Base-by-base conservation (phyloP, 2,888 invertebrate species). In the Eurytoma californica region DNA sequence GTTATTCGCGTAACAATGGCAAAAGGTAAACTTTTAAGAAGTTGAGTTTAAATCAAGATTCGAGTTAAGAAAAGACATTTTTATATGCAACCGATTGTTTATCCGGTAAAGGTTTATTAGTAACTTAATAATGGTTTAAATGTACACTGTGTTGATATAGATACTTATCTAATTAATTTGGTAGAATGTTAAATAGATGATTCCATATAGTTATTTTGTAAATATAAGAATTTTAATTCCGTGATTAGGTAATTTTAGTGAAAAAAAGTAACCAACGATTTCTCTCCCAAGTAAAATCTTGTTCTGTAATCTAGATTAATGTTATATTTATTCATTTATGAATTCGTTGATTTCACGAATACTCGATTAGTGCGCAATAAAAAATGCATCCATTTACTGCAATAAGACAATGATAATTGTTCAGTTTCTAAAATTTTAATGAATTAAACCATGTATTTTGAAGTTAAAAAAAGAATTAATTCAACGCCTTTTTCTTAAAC, bases 291-390 rank as follows among this genome's bases (percentile, higher is more conserved):
- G 49, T 79, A 13, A 72, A 66, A 72, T 53, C 39, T 66, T 60
- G 61, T 39, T 47, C 60, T 13, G n/a, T 57, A 73, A 13, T 67
- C 14, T 79, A 79, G 55, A 28, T 67, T 72, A 72, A 67, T 73
- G 53, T 18, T 53, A 24, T 76, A 65, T 72, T 80, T 80, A 80
- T 77, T 80, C 70, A 77, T 76, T 73, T 73, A 61, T 69, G 18
- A 73, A 63, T 57, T 24, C 47, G 14, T 72, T 72, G 55, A 55
- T 57, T 51, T 58, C 39, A 57, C 68, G 70, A n/a, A 61, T 72
- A 51, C 30, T 57, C 49, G 58, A 63, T 77, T 24, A 58, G 49
- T 67, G 51, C 47, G 14, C 2, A 60, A 55, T 51, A 16, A 39
- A 39, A 24, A 60, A 61, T 51, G 13, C 14, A 70, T 39, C 5